A percentile compares a stretch with the other conserved stretches of the same genome.
Conservation (phyloP, 1,140 invertebrate genomes). For the Trinorchestia longiramus region DNA sequence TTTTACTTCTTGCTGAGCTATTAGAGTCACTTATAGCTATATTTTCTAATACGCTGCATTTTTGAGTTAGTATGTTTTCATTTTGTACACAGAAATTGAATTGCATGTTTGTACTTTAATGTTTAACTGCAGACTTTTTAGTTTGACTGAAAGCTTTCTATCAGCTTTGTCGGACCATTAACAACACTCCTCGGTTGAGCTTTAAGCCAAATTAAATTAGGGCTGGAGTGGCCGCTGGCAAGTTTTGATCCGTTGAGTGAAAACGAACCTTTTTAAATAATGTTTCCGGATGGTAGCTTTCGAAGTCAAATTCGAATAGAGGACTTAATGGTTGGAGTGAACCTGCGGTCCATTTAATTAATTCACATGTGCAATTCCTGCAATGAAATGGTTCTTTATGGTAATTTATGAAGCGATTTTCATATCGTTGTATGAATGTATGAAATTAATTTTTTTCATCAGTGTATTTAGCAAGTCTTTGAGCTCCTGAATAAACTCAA, state of each 20-base stretch:
- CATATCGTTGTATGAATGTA: not conserved
- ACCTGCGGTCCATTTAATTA: not conserved
- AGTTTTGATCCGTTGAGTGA: not conserved
- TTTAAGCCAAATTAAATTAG: not conserved
- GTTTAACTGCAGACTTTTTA: no score
- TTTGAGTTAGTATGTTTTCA: no score
- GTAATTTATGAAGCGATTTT: no score
- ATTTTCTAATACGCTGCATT: no score
- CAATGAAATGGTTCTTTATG: not conserved
- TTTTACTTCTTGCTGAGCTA: no score
- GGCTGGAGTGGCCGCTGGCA: no score
- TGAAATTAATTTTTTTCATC: not conserved
- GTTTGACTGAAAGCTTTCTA: no score
- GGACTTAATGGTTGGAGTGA: not conserved
- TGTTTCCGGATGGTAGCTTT: not conserved
- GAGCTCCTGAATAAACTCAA: not conserved
- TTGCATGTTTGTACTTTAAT: no score
- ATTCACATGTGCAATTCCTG: not conserved
- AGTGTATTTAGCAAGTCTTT: not conserved
- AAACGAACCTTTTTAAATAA: not conserved
- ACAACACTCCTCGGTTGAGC: not conserved
- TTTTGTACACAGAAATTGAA: no score
- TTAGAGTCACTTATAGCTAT: no score
- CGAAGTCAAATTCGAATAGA: not conserved
- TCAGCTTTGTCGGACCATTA: no score